Base-by-base conservation (phyloP, 2,113 vertebrate species). In the Morphnarchus princeps region DNA sequence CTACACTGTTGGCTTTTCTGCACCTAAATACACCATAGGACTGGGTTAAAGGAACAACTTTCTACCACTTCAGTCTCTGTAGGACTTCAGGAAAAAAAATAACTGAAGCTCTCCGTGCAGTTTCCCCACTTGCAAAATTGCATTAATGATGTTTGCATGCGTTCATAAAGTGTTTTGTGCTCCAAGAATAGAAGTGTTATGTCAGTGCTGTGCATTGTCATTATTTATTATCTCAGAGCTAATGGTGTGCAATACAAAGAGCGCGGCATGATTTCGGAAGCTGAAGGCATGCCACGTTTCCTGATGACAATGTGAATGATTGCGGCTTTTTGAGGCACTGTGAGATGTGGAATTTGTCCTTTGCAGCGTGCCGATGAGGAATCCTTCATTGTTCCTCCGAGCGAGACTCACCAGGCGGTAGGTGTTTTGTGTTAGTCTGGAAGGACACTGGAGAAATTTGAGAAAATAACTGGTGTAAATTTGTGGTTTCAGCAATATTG, bases 21-120 rank as follows among this genome's bases (percentile, higher is more conserved):
- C n/a, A 5, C 21, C 26, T 14, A 3, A n/a, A 54, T 7, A 7
- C 36, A 25, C 36, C 78, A 8, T 0, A 3, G 73, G 38, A 19
- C 31, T 20, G 29, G 16, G 26, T 25, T 7, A 9, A 70, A 66
- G 74, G 74, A 59, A 6, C 50, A 50, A 6, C 8, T 54, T 70
- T 3, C 31, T 18, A 25, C 13, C 18, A 5, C 47, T 71, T 55
- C 24, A 0, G 9, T 77, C 49, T 45, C 54, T 25, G 22, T 32
- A 20, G 54, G 36, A 20, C 55, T 34, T 79, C 8, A 45, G 63
- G 38, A 21, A 21, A 24, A 19, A 36, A 82, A 16, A 34, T 4
- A 54, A 8, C 45, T 1, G 5, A 47, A 62, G 57, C 21, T 43
- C 76, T 59, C 54, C 34, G 0, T 15, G 82, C 54, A 34, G 69